Conservation (phyloP, 2,888 invertebrate species). For the Lasioglossum oenotherae region DNA sequence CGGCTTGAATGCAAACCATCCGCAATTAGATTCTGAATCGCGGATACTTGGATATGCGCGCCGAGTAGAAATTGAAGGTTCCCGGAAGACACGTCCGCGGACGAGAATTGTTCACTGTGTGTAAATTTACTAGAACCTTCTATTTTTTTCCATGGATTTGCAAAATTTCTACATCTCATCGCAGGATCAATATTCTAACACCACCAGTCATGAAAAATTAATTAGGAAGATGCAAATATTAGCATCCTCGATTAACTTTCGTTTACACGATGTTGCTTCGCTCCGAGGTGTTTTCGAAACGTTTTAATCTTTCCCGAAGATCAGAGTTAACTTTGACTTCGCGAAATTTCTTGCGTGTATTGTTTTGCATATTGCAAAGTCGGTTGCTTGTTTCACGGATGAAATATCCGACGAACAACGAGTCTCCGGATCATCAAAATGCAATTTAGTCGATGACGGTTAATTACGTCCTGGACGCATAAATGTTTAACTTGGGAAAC, state of each 20-base stretch:
- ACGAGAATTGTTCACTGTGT: neutral
- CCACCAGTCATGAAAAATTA: neutral
- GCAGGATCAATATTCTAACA: neutral
- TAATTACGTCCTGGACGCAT: slow-evolving; percentile 23
- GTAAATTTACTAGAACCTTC: neutral
- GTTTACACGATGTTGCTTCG: neutral
- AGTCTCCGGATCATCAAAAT: neutral
- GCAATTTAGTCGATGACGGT: slow-evolving; percentile 16
- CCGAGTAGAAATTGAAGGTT: slow-evolving; percentile 6
- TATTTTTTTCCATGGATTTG: too few species aligned
- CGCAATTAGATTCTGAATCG: slow-evolving; percentile 34
- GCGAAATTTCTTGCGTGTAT: neutral
- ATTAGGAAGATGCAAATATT: neutral
- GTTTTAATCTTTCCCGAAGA: neutral
- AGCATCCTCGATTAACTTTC: neutral
- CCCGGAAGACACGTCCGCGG: neutral
- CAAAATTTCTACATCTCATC: neutral
- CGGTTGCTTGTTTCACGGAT: neutral
- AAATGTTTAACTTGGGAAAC: slow-evolving; percentile 30
- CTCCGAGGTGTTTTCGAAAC: neutral
- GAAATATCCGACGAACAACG: neutral
- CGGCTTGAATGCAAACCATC: slow-evolving; percentile 32
- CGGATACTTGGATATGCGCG: slow-evolving; percentile 23
- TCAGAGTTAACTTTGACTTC: neutral
- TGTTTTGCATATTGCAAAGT: neutral